Conservation (phyloP, 2,888 invertebrate species). For the Lissocephala sabroskyi region DNA sequence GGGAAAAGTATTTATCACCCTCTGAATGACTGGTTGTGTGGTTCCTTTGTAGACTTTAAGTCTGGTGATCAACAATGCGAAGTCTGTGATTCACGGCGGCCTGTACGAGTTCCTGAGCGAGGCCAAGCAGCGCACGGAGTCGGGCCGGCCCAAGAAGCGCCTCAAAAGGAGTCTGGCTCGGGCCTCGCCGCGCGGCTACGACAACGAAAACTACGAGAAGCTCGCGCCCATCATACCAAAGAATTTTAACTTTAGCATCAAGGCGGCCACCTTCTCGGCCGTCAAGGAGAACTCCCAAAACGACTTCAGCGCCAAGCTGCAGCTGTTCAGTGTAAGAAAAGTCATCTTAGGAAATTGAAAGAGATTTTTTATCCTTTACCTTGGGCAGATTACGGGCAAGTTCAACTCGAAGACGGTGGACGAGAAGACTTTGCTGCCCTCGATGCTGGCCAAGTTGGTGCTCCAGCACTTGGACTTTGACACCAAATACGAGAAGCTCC, state of each 20-base stretch:
- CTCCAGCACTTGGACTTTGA: conserved; percentile 78
- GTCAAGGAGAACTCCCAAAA: conserved; percentile 80
- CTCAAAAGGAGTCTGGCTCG: background rate
- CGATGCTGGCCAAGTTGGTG: conserved; percentile 78
- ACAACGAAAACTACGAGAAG: conserved; percentile 76
- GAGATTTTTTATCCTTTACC: background rate
- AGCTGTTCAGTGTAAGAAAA: conserved; percentile 78
- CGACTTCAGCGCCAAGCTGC: conserved; percentile 81
- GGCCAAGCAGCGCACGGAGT: conserved; percentile 66
- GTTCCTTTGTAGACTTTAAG: conserved; percentile 69
- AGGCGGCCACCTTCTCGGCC: conserved; percentile 80
- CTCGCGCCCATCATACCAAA: conserved; percentile 87
- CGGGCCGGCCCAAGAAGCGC: conserved; percentile 17
- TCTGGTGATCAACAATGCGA: conserved; percentile 72
- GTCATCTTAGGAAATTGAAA: too few relatives aligned
- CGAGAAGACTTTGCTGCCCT: conserved; percentile 73
- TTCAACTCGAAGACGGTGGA: conserved; percentile 74
- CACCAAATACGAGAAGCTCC: conserved; percentile 75
- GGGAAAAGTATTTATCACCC: background rate
- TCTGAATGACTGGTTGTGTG: background rate
- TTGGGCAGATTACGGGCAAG: conserved; percentile 75
- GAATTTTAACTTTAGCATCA: conserved; percentile 83
- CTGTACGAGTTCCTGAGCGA: conserved; percentile 73
- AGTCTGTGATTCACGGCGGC: conserved; percentile 73
- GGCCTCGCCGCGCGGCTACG: conserved; percentile 31